Percentiles rank a stretch among this genome's conserved stretches.
These are phyloP conservation scores for Cynoglossus semilaevis DNA, from an alignment of 2,113 vertebrate genomes.

Conservation along the genomic window DNA sequence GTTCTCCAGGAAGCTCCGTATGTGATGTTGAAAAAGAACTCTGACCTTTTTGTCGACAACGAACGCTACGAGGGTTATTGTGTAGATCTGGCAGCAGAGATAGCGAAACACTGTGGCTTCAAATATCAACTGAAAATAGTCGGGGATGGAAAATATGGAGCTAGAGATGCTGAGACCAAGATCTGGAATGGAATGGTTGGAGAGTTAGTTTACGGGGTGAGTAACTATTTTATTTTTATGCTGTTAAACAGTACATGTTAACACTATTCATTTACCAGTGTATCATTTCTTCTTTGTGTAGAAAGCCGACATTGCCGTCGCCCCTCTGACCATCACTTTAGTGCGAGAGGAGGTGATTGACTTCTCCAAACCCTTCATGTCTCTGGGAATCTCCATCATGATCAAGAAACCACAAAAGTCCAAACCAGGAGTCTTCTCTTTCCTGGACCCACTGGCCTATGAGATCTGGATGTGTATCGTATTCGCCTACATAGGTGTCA, in stretches of 20 bases:
- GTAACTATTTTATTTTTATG: conserved; percentile 32
- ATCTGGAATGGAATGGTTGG: conserved; percentile 99
- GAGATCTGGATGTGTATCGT: conserved; percentile 99
- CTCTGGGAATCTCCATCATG: conserved; percentile 99
- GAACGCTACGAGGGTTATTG: conserved; percentile 98
- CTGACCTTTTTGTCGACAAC: conserved; percentile 94
- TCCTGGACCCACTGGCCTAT: conserved; percentile 98
- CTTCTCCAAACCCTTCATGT: conserved; percentile 99
- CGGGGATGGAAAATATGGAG: conserved; percentile 96
- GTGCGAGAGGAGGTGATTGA: conserved; percentile 99
- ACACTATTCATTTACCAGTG: background rate
- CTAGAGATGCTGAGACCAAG: conserved; percentile 97
- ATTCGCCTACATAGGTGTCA: conserved; percentile 99
- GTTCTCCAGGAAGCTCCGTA: conserved; percentile 91
- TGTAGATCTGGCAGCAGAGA: conserved; percentile 97
- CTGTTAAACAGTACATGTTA: too few relatives aligned
- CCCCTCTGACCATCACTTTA: conserved; percentile 95
- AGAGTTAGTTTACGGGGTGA: conserved; percentile 98
- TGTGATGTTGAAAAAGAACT: conserved; percentile 98
- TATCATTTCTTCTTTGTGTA: conserved; percentile 51
- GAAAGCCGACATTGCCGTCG: conserved; percentile 99
- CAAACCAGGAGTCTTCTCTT: conserved; percentile 98
- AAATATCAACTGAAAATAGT: conserved; percentile 98
- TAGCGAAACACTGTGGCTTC: conserved; percentile 97
- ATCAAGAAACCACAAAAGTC: conserved; percentile 99